Percentiles rank a stretch among this genome's conserved stretches.
Evolutionary conservation across 2,888 invertebrate species (phyloP).

Genomic region (Apantesis nais): DNA sequence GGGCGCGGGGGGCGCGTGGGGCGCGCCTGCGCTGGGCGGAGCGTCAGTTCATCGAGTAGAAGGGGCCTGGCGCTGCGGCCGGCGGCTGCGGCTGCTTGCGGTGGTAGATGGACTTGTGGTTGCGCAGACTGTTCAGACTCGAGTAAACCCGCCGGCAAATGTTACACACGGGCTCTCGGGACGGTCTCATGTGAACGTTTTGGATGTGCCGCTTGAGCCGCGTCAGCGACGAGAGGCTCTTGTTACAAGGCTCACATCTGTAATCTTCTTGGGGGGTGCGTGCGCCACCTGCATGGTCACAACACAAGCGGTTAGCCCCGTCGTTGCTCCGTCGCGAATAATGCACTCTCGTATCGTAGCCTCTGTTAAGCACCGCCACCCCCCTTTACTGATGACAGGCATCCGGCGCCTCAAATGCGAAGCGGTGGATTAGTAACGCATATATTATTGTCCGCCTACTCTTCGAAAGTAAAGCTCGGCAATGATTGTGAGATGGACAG

Average conservation of each 20-base stretch:
- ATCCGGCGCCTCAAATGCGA: constrained; percentile 71
- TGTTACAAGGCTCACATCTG: constrained; percentile 96
- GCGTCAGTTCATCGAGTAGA: constrained; percentile 82
- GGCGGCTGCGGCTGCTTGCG: constrained; percentile 91
- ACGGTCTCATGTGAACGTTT: constrained; percentile 96
- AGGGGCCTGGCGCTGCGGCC: constrained; percentile 69
- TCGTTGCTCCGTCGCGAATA: constrained; percentile 81
- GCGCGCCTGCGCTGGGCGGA: constrained; percentile 49
- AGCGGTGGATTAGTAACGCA: constrained; percentile 79
- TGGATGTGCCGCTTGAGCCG: constrained; percentile 96
- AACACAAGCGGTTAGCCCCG: constrained; percentile 85
- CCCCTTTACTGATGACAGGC: constrained; percentile 78
- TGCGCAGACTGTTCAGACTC: constrained; percentile 95
- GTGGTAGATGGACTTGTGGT: constrained; percentile 97
- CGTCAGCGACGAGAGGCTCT: constrained; percentile 94
- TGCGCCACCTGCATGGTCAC: constrained; percentile 88
- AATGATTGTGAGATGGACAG: constrained; percentile 63
- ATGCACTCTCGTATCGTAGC: constrained; percentile 84
- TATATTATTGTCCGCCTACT: constrained; percentile 62
- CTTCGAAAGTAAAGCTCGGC: constrained; percentile 71
- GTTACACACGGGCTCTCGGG: constrained; percentile 96
- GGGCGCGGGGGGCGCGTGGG: constrained; percentile 37
- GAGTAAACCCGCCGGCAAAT: constrained; percentile 97
- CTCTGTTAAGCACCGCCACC: constrained; percentile 84
- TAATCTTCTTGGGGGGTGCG: constrained; percentile 93